Base-by-base conservation (phyloP, 1,140 invertebrate species). In the Anastrepha ludens region DNA sequence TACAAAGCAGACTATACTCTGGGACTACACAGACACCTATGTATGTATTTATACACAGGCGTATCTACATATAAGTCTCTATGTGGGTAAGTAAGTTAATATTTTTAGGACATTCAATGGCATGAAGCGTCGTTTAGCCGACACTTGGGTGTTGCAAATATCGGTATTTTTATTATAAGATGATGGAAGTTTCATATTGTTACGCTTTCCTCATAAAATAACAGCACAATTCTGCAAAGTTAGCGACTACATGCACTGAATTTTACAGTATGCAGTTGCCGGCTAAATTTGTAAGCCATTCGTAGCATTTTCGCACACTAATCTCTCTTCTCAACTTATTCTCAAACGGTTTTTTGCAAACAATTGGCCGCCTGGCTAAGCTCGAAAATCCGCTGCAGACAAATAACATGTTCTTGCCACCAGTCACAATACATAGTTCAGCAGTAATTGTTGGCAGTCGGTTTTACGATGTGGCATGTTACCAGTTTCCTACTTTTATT, bases 401-500 rank as follows among this genome's bases (percentile, higher is more conserved):
- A 13, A 13, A 58, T 81, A 81, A 55, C 74, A 81, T 47, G 74
- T 81, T 81, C 74, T 81, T 81, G 74, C 47, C 47, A 81, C n/a
- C 20, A 81, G 74, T 81, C 29, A 29, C 29, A 29, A 29, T 29
- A 29, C 29, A 29, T 81, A 81, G 74, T 81, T 62, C 8, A 62
- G 60, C 74, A 55, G 47, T 81, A 8, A 41, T 41, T 29, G 74
- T 29, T 81, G 74, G 74, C 20, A 81, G 47, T 81, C n/a, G 44
- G 47, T 81, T 81, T 81, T 81, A 81, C 47, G 74, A 81, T n/a
- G 47, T 74, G 67, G 39, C 67, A 74, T 74, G 67, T 74, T 81
- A 55, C 74, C n/a, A 29, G 74, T 55, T 81, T 81, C 17, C 74
- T 50, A 81, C 47, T 81, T 81, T 81, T 81, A 81, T 58, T 81